These are phyloP conservation scores for Cataglyphis altisquamis DNA, from an alignment of 2,888 invertebrate species.

Conservation along the genomic window DNA sequence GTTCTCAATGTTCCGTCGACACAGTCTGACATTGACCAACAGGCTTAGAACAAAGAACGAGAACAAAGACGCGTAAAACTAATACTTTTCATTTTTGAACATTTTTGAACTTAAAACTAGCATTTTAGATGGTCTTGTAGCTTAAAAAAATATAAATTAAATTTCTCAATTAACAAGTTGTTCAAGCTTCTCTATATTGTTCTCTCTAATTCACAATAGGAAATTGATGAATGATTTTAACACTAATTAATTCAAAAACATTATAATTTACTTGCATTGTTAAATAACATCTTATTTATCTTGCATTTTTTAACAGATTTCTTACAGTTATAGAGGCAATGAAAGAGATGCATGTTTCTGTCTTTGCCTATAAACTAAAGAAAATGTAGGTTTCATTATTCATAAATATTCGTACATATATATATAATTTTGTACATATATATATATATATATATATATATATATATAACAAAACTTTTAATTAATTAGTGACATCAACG, in stretches of 20 bases:
- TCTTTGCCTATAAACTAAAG: background rate
- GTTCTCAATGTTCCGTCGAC: background rate
- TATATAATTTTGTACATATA: no score
- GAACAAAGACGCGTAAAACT: background rate
- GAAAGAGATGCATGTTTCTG: background rate
- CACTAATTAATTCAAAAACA: background rate
- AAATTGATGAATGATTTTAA: background rate
- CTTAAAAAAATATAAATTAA: background rate
- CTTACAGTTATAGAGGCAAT: background rate
- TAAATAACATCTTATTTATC: background rate
- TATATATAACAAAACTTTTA: conserved; percentile 1
- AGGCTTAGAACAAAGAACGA: background rate
- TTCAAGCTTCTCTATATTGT: background rate
- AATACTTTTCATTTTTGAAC: background rate
- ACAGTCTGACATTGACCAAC: background rate
- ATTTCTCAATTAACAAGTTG: background rate
- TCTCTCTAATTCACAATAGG: background rate
- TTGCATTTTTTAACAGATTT: background rate
- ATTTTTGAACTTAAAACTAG: background rate
- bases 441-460: no score
- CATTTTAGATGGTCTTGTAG: background rate
- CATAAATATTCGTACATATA: background rate
- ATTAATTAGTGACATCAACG: conserved; percentile 8
- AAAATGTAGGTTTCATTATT: background rate
- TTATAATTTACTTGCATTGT: background rate